phyloP scores from a whole-genome alignment of 53 echinoderm and acorn worm species.

The Antedon mediterranea region DNA sequence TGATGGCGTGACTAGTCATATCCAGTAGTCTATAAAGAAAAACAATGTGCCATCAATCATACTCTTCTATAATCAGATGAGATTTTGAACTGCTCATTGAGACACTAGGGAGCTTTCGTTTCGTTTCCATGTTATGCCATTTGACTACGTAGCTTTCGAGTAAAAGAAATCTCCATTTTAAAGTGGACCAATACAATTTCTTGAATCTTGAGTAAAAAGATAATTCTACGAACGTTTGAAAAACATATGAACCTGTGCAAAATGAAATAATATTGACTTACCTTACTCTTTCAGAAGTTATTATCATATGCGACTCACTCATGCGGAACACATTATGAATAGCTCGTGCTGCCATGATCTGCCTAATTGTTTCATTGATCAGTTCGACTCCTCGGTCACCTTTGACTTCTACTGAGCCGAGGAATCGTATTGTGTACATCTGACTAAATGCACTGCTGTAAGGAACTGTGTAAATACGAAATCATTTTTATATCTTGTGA shows the following conservation, averaged over 20 bases:
- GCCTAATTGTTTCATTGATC: constrained; percentile 68
- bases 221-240: no score
- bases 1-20: constrained; percentile 35
- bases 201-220: no score
- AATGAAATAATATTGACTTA: not conserved
- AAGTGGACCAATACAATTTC: no score
- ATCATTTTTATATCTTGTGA: no score
- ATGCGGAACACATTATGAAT: constrained; percentile 89
- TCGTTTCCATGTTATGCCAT: no score
- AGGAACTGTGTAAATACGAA: not conserved
- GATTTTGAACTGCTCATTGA: no score
- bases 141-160: no score
- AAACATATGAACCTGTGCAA: no score
- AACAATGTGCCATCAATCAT: no score
- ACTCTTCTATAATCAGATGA: no score
- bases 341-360: constrained; percentile 86
- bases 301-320: constrained; percentile 56
- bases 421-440: constrained; percentile 59
- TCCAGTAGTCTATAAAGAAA: constrained; percentile 40
- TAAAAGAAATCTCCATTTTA: no score
- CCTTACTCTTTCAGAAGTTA: constrained; percentile 56
- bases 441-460: constrained; percentile 32
- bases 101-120: no score
- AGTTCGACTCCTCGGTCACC: constrained; percentile 64
- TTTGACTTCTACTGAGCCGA: constrained; percentile 80